Evolutionary conservation across 2,113 vertebrate species (phyloP).

Genomic region (Siniperca chuatsi): DNA sequence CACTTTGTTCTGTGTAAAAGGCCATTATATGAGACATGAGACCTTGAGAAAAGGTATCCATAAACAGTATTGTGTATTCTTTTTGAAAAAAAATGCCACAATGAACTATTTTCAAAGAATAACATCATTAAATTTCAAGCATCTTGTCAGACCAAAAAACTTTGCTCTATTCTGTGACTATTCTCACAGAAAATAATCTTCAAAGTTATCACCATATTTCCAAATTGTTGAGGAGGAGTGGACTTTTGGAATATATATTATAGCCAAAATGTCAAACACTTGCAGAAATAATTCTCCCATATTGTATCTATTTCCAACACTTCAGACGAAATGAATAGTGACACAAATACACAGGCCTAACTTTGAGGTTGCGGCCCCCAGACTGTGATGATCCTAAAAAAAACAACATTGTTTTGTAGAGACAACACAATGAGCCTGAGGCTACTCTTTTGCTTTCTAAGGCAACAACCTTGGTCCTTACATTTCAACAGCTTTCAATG

Average conservation of each 20-base stretch:
- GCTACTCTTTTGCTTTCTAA: constrained; percentile 58
- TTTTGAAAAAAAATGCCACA: background rate
- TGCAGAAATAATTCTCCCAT: background rate
- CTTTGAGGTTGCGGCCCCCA: background rate
- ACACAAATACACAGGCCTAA: constrained; percentile 1
- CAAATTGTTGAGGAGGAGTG: background rate
- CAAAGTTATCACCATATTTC: background rate
- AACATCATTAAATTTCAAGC: background rate
- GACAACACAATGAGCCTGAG: constrained; percentile 35
- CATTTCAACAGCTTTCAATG: constrained; percentile 24
- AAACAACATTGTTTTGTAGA: constrained; percentile 4
- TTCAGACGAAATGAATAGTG: background rate
- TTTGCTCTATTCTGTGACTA: background rate
- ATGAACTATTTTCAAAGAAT: background rate
- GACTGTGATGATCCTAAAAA: constrained; percentile 10
- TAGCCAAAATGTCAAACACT: background rate
- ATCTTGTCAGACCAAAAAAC: background rate
- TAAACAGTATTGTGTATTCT: background rate
- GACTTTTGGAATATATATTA: background rate
- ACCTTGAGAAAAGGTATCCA: background rate
- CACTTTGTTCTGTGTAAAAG: constrained; percentile 27
- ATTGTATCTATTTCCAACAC: background rate
- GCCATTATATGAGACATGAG: background rate
- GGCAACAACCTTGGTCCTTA: constrained; percentile 38
- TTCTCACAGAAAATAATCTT: background rate